Conservation (phyloP, 2,113 vertebrate species). For the Amia ocellicauda region DNA sequence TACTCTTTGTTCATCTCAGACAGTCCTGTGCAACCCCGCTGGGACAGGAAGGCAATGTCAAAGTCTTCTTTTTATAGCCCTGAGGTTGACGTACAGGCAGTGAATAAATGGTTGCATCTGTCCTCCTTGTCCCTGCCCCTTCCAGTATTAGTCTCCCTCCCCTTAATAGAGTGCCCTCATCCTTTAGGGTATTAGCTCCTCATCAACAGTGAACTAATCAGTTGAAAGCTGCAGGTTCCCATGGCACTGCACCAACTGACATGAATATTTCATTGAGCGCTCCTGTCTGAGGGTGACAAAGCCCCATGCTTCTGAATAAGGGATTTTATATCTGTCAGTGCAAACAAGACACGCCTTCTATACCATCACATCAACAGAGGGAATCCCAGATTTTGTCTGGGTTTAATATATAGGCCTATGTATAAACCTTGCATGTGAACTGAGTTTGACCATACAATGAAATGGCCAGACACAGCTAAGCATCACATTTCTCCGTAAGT, state of each 20-base stretch:
- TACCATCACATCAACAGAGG: too few species aligned
- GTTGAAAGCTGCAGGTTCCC: not conserved
- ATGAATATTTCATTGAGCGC: not conserved
- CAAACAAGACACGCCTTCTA: too few species aligned
- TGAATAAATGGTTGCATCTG: not conserved
- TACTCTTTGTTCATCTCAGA: not conserved
- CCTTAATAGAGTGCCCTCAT: not conserved
- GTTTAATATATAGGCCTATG: too few species aligned
- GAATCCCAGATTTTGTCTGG: too few species aligned
- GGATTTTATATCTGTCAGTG: too few species aligned
- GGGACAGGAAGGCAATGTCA: not conserved
- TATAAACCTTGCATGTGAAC: too few species aligned
- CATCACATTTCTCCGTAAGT: too few species aligned
- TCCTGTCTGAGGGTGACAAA: not conserved
- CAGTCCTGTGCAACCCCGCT: not conserved
- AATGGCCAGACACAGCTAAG: too few species aligned
- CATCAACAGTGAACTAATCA: not conserved
- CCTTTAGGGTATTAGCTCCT: not conserved
- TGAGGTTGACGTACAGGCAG: not conserved
- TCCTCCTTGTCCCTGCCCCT: not conserved
- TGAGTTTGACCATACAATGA: too few species aligned
- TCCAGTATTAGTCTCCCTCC: too few species aligned
- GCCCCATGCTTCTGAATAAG: too few species aligned
- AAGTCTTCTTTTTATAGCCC: not conserved
- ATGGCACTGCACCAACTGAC: not conserved